Evolutionary conservation across 2,888 invertebrate genomes (phyloP), one percentile per base, ranked within the genome.

Genomic region (Ochropleura plecta): DNA sequence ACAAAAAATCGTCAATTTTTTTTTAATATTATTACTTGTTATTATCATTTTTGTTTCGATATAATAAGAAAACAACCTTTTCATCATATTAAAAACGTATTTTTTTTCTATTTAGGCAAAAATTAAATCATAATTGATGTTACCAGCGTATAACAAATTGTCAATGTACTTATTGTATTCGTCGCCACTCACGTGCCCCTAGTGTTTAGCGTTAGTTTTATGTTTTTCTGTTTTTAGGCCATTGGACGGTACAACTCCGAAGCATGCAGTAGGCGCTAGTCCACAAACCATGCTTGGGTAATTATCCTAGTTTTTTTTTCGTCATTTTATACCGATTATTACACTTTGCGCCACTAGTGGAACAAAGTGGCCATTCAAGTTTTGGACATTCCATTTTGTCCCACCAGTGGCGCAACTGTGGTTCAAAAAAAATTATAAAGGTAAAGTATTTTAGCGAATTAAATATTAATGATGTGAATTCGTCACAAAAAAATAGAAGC

Each of bases 201-300:
- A 92, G 93, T 92, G 89, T 92, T 93, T 94, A 93, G 95, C 92
- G 90, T 94, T 94, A 94, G 94, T 94, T 93, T 93, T 95, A 95
- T 94, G 93, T 94, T 95, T 97, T 93, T 96, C 94, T 95, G 94
- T 95, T 97, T 97, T 96, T 97, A 97, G 97, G 97, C 97, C 97
- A 91, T 96, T 97, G 97, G 97, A 96, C 91, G 96, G 96, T 91
- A 95, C 95, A 86, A 94, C 96, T 76, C 96, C 96, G 95, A 96
- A 96, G 96, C 96, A 96, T 96, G 96, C 96, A 86, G 96, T 96
- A 96, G 96, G 95, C 90, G 96, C 95, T 95, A 96, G 94, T 91
- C 96, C 97, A 95, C 97, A 97, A 97, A 93, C 96, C 94, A 94
- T 95, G 94, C 97, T 97, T 95, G 97, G 97, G 97, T 97, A 97